Evolutionary conservation across 2,888 invertebrate genomes (phyloP).

Genomic region (Parnassius smintheus): DNA sequence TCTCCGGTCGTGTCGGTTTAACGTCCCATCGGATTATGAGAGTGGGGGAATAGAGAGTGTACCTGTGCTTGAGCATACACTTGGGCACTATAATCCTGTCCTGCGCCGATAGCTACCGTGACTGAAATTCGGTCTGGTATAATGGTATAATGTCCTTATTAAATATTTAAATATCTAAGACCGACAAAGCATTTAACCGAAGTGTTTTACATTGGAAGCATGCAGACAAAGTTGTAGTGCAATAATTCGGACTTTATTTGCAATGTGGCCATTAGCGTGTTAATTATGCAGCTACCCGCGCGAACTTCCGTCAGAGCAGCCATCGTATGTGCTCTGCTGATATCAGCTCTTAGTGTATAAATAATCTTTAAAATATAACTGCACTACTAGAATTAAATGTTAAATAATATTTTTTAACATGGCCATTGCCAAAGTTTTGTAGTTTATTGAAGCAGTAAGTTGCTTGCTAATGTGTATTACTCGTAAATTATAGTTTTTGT

Average conservation of each 20-base stretch:
- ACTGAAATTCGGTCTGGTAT: too few species aligned
- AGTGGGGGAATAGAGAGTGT: too few species aligned
- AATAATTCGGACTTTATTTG: conserved; percentile 76
- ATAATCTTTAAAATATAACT: conserved; percentile 23
- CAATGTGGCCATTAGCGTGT: conserved; percentile 70
- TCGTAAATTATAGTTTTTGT: too few species aligned
- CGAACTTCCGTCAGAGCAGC: conserved; percentile 44
- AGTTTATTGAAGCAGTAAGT: too few species aligned
- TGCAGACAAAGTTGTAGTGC: conserved; percentile 54
- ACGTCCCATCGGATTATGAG: too few species aligned
- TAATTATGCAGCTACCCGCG: conserved; percentile 66
- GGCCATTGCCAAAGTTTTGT: too few species aligned
- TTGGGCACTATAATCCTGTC: too few species aligned
- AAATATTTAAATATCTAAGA: neutral
- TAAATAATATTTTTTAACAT: neutral
- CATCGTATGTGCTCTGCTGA: conserved; percentile 38
- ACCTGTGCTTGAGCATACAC: too few species aligned
- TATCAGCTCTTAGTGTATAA: conserved; percentile 29
- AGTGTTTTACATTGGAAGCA: conserved; percentile 48
- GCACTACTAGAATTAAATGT: neutral
- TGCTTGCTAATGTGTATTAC: too few species aligned
- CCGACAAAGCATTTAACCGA: conserved; percentile 4
- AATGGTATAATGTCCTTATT: too few species aligned
- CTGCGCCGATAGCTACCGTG: too few species aligned
- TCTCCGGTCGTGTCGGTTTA: too few species aligned